phyloP scores from a whole-genome alignment of 2,113 vertebrate genomes.

The Ictalurus punctatus region DNA sequence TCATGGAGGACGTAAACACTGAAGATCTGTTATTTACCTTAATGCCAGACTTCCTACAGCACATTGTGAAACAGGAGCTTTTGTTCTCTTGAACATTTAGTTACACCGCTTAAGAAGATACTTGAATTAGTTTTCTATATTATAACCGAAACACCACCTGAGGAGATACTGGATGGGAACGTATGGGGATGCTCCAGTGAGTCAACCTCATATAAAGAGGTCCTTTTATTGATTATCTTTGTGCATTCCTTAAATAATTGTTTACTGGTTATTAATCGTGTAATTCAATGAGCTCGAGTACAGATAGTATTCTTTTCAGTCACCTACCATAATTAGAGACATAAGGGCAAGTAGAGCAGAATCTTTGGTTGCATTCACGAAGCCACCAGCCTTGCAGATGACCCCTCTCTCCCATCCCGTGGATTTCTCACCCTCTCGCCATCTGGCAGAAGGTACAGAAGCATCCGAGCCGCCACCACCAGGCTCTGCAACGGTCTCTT shows the following conservation, averaged over 20 bases:
- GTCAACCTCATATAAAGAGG: neutral
- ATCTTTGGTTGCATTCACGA: neutral
- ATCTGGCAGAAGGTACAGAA: neutral
- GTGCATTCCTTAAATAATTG: neutral
- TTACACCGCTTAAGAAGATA: neutral
- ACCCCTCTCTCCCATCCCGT: neutral
- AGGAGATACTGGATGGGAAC: neutral
- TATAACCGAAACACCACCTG: neutral
- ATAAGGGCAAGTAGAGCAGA: neutral
- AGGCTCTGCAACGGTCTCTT: neutral
- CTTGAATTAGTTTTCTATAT: neutral
- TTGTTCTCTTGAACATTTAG: neutral
- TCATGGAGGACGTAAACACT: neutral
- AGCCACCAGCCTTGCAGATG: neutral
- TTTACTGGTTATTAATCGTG: neutral
- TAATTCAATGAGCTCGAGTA: neutral
- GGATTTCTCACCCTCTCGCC: neutral
- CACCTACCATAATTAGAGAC: neutral
- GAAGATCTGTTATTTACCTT: conserved; percentile 3
- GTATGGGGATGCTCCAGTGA: neutral
- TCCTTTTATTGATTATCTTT: neutral
- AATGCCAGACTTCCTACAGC: neutral
- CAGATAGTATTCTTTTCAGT: neutral
- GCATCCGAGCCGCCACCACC: neutral
- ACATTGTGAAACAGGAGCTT: neutral